Conservation (phyloP, 92 coral and sea anemone species). For the Scolanthus callimorphus region DNA sequence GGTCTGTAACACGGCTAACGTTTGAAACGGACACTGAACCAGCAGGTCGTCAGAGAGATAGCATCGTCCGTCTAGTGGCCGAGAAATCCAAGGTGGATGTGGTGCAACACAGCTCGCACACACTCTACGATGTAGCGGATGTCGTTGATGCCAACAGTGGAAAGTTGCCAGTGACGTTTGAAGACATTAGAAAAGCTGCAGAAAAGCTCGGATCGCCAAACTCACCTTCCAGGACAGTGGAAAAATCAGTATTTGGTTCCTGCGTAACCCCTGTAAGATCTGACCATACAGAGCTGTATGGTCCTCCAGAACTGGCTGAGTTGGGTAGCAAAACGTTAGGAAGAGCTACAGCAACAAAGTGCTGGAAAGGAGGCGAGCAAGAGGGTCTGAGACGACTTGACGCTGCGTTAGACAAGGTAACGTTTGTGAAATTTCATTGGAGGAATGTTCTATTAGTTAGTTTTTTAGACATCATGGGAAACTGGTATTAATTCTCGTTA, state of each 20-base stretch:
- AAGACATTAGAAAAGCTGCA: constrained; percentile 36
- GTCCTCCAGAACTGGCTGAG: constrained; percentile 30
- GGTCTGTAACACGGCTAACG: constrained; percentile 63
- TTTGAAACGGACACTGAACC: constrained; percentile 82
- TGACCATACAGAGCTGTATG: constrained; percentile 1
- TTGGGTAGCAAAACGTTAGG: constrained; percentile 30
- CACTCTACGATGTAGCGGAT: constrained; percentile 59
- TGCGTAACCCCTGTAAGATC: constrained; percentile 35
- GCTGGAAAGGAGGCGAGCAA: constrained; percentile 54
- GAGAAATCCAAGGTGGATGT: constrained; percentile 56
- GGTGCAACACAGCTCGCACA: constrained; percentile 65
- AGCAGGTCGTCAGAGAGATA: constrained; percentile 65
- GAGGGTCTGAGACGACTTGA: constrained; percentile 41
- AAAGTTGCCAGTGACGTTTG: constrained; percentile 39
- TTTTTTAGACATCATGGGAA: too few species aligned
- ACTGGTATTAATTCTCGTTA: too few species aligned
- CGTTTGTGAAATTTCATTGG: too few species aligned
- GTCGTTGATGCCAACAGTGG: constrained; percentile 35
- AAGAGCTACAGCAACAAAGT: constrained; percentile 7
- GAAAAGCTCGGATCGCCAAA: constrained; percentile 28
- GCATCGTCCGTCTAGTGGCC: constrained; percentile 50
- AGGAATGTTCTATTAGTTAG: too few species aligned
- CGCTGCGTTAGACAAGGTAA: constrained; percentile 20
- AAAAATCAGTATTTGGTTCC: constrained; percentile 4
- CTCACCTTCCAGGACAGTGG: constrained; percentile 15